Conservation (phyloP, 2,797 vertebrate genomes). For the Orestias chungarensis region DNA sequence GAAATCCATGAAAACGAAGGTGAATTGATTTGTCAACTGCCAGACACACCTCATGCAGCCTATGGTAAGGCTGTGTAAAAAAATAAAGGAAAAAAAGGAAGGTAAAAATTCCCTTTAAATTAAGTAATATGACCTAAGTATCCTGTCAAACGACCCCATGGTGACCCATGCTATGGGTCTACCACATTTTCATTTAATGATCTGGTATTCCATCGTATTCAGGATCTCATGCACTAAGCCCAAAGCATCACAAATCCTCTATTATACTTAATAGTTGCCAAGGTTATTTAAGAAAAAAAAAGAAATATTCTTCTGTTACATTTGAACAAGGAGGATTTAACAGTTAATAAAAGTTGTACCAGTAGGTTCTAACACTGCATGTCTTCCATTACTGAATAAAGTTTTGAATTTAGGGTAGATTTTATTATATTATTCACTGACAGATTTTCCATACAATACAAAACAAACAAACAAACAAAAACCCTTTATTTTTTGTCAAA, state of each 20-base stretch:
- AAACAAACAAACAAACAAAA: no score
- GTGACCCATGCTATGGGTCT: background rate
- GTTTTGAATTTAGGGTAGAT: no score
- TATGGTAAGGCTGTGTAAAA: background rate
- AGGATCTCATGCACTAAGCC: background rate
- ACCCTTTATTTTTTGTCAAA: no score
- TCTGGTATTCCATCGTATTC: background rate
- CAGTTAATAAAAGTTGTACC: background rate
- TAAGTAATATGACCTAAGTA: background rate
- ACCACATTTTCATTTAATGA: background rate
- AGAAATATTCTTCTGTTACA: background rate
- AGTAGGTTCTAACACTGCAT: background rate
- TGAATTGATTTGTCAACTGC: slow-evolving; percentile 29
- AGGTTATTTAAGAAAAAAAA: no score
- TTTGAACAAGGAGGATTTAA: background rate
- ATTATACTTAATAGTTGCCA: no score
- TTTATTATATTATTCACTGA: background rate
- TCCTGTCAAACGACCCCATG: background rate
- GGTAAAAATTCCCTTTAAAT: background rate
- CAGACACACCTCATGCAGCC: background rate
- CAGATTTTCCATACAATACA: background rate
- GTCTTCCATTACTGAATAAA: background rate
- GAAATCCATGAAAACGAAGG: slow-evolving; percentile 27
- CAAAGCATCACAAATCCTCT: background rate
- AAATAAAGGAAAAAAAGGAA: background rate